Base-by-base conservation (phyloP, 2,888 invertebrate genomes). In the Tinea pellionella region DNA sequence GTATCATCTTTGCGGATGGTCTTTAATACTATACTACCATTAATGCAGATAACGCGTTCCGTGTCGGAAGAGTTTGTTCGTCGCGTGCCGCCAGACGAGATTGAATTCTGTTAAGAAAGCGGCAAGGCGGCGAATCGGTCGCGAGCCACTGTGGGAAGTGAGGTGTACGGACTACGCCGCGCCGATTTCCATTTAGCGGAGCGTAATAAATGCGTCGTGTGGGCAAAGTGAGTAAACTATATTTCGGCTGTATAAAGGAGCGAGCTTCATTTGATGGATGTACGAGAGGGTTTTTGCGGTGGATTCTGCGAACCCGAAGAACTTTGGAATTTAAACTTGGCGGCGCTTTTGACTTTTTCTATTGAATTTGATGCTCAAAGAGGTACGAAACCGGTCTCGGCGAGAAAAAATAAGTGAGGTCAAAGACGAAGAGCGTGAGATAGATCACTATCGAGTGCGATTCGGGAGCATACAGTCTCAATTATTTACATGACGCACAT, bases 181-280 rank as follows among this genome's bases (percentile, higher is more conserved):
- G 63, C 66, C 68, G 71, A 73, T 78, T 78, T 77, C 71, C 72
- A 77, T 83, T 80, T 74, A 75, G 74, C 72, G 71, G 72, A 71
- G 74, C 70, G 72, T 69, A 70, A 73, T 72, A 64, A 64, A 64
- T 61, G 65, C 62, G 61, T 62, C 63, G 43, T 60, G 72, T 72
- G 73, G 70, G 67, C 76, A 60, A 61, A 61, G 71, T 72, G 73
- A 70, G 67, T 77, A 59, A 62, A 61, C 74, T 77, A 75, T 73
- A 78, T 77, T 80, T 79, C 72, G 72, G 75, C 77, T 71, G 75
- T 77, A 78, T 78, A 80, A 76, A 77, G 77, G 75, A 75, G 74
- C 68, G 71, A 74, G 74, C 72, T 75, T 71, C 69, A 70, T 75
- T 78, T 82, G 79, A 81, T 78, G 74, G 77, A 82, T 81, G 76